Evolutionary conservation across 2,113 vertebrate genomes (phyloP).

Genomic region (Myotis lucifugus): DNA sequence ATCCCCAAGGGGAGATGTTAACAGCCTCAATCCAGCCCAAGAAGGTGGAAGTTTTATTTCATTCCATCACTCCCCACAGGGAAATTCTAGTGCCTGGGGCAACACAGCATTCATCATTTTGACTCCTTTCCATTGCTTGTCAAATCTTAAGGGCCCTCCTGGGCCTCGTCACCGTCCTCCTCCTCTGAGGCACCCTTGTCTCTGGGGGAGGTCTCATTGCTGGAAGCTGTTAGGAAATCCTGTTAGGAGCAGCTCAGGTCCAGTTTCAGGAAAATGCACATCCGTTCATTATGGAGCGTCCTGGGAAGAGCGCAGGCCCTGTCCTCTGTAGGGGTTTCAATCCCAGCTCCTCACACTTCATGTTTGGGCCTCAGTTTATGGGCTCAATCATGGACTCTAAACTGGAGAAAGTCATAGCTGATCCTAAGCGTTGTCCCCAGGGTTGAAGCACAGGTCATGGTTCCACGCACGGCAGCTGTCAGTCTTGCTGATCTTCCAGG

Average conservation of each 20-base stretch:
- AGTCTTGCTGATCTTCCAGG: not conserved
- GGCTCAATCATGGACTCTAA: not conserved
- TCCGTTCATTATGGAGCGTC: not conserved
- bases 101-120: slow-evolving; percentile 43
- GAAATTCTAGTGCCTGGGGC: not conserved
- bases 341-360: not conserved
- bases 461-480: rapidly evolving
- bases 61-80: not conserved
- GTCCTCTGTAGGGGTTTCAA: not conserved
- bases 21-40: not conserved
- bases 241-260: not conserved
- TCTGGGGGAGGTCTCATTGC: not conserved
- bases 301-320: not conserved
- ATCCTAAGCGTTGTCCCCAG: rapidly evolving
- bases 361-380: not conserved
- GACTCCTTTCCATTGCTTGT: slow-evolving; percentile 32
- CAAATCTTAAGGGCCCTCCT: not conserved
- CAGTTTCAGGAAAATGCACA: not conserved
- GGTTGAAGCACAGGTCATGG: not conserved
- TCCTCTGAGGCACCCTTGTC: not conserved
- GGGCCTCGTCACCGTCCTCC: not conserved
- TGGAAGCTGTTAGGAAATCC: not conserved
- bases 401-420: not conserved
- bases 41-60: not conserved
- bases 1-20: not conserved